Conservation (phyloP, 2,797 vertebrate species). For the Tympanoctomys barrerae region DNA sequence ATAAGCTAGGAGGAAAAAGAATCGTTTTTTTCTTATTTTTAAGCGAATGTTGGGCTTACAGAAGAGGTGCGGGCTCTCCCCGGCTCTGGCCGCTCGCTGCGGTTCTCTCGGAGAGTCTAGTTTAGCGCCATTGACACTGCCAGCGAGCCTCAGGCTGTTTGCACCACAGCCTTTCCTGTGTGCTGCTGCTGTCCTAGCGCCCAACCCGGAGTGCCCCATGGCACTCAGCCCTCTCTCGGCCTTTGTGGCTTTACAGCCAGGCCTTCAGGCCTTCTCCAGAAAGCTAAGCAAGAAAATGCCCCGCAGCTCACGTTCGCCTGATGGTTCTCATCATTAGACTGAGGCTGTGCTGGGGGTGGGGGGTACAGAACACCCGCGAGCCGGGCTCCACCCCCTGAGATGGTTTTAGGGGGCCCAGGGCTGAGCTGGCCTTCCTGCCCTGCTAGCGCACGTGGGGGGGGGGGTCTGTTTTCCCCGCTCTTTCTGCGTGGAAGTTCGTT, state of each 20-base stretch:
- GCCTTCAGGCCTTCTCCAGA: neutral
- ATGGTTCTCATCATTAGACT: neutral
- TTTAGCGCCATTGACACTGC: neutral
- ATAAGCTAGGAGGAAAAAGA: conserved; percentile 32
- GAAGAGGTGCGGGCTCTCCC: neutral
- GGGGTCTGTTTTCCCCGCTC: neutral
- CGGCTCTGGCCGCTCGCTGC: neutral
- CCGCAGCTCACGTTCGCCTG: neutral
- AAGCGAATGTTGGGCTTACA: conserved; percentile 19
- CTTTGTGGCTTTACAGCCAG: neutral
- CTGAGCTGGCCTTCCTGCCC: neutral
- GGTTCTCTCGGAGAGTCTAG: neutral
- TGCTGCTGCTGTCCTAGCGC: neutral
- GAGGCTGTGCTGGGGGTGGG: neutral
- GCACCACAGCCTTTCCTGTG: neutral
- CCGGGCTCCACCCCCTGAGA: neutral
- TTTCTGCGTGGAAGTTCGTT: neutral
- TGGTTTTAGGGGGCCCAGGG: neutral
- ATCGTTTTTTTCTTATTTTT: neutral
- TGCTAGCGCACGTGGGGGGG: no score
- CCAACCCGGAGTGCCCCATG: neutral
- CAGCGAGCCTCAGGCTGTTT: neutral
- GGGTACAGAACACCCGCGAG: neutral
- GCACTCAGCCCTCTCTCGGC: neutral
- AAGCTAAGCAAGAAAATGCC: neutral